Base-by-base conservation (phyloP, 2,888 invertebrate species). In the Gonocerus acuteangulatus region DNA sequence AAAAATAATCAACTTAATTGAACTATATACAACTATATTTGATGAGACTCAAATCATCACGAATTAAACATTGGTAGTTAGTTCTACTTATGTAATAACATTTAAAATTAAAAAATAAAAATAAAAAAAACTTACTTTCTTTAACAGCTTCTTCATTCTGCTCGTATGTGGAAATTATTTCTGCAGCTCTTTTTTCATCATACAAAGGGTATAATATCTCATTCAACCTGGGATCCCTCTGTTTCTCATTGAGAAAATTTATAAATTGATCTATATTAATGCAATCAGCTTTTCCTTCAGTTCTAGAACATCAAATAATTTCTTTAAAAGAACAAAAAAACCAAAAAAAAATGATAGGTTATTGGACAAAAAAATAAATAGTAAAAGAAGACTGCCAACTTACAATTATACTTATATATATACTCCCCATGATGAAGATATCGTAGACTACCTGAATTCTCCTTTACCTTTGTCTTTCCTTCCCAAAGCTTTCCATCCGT, bases 201-300 rank as follows among this genome's bases (percentile, higher is more conserved):
- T 95, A 99, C 64, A 96, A 80, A 2, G 99, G 99, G 77, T 93
- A 97, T 54, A 99, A 80, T 74, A 99, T 99, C 80, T 99, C 99
- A 78, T 99, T 99, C 67, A 99, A 82, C 32, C 97, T 83, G 2
- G 97, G 97, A 79, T 99, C 99, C 62, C 99, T 82, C 76, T 99
- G 99, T 74, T 95, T 95, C 75, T 95, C 95, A 74, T 96, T 96
- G 72, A 96, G 78, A 76, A 96, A 96, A 71, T 86, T 86, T 59
- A 95, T 88, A 70, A 96, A 84, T 74, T 94, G 93, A 1, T 86
- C 86, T 70, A 92, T 72, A 70, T 84, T 87, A 69, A 96, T 90
- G 65, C 85, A 86, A 69, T 94, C 91, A 11, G 87, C 84, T 76
- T 92, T 93, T 67, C 90, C 92, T 75, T 91, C 86, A 13, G 91